These are phyloP conservation scores for Acleris sparsana DNA, from an alignment of 2,888 invertebrate species.

Conservation along the genomic window DNA sequence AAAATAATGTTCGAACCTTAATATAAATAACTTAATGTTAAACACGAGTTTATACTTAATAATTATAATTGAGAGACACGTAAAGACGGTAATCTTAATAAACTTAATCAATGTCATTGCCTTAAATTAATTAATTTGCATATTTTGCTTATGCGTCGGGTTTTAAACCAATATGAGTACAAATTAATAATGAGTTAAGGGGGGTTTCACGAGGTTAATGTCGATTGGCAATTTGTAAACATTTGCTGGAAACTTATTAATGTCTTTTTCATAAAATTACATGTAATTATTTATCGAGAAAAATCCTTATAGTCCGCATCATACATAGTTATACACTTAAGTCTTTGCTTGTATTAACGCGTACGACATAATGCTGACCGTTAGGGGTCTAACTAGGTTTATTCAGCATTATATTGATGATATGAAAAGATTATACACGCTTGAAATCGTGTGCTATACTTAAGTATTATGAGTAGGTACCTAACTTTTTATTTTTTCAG, in stretches of 20 bases:
- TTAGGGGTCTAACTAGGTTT: too few species aligned
- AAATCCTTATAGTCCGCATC: too few species aligned
- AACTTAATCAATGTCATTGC: conserved; percentile 35
- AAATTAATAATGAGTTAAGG: conserved; percentile 25
- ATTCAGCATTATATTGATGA: too few species aligned
- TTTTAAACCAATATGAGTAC: conserved; percentile 27
- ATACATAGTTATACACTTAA: too few species aligned
- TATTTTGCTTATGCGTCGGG: conserved; percentile 26
- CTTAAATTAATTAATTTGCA: conserved; percentile 32
- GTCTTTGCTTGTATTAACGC: too few species aligned
- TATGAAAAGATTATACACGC: too few species aligned
- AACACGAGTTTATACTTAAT: conserved; percentile 31
- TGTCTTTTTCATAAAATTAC: too few species aligned
- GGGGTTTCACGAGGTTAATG: conserved; percentile 3
- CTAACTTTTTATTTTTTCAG: too few species aligned
- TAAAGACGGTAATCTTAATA: conserved; percentile 34
- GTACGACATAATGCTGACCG: too few species aligned
- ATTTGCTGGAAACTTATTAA: neutral
- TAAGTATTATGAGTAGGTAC: too few species aligned
- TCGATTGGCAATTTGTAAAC: neutral
- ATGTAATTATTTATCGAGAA: too few species aligned
- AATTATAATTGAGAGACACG: conserved; percentile 31
- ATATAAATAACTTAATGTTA: conserved; percentile 16
- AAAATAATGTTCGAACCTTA: conserved; percentile 1
- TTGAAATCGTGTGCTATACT: too few species aligned